These are phyloP conservation scores for Tricholauxania praeusta DNA, from an alignment of 2,888 invertebrate genomes.

Conservation along the genomic window DNA sequence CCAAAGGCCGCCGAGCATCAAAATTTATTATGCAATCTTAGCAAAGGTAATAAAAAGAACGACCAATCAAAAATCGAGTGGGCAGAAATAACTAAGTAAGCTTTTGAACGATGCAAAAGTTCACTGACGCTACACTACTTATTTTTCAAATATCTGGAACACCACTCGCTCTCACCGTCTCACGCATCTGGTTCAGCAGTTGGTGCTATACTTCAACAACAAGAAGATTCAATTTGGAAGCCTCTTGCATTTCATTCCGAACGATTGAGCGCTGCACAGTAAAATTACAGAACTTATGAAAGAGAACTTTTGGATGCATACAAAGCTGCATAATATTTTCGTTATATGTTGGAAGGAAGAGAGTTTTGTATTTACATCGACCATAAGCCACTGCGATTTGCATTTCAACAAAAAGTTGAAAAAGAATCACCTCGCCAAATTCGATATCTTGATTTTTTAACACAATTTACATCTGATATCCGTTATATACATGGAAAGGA, in stretches of 20 bases:
- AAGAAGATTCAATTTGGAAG: constrained; percentile 32
- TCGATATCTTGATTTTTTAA: constrained; percentile 42
- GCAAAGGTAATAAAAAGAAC: no score
- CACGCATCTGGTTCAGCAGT: no score
- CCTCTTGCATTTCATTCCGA: constrained; percentile 63
- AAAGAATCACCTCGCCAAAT: constrained; percentile 40
- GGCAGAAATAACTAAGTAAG: no score
- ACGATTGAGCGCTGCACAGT: constrained; percentile 56
- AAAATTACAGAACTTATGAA: constrained; percentile 64
- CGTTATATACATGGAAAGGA: constrained; percentile 32
- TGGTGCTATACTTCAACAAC: no score
- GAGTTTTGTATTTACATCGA: constrained; percentile 58
- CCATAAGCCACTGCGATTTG: constrained; percentile 43
- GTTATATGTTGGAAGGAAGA: constrained; percentile 61
- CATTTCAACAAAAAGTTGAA: constrained; percentile 37
- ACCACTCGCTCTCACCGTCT: no score
- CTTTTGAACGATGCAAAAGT: no score
- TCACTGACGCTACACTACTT: no score
- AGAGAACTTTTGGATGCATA: constrained; percentile 63
- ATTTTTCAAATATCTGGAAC: no score
- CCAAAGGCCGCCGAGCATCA: no score
- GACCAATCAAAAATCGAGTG: no score
- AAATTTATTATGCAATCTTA: no score
- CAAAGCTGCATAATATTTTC: constrained; percentile 58
- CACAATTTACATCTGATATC: constrained; percentile 43